Conservation (phyloP, 35 echinoderm and acorn worm genomes). For the Stichopus chloronotus region DNA sequence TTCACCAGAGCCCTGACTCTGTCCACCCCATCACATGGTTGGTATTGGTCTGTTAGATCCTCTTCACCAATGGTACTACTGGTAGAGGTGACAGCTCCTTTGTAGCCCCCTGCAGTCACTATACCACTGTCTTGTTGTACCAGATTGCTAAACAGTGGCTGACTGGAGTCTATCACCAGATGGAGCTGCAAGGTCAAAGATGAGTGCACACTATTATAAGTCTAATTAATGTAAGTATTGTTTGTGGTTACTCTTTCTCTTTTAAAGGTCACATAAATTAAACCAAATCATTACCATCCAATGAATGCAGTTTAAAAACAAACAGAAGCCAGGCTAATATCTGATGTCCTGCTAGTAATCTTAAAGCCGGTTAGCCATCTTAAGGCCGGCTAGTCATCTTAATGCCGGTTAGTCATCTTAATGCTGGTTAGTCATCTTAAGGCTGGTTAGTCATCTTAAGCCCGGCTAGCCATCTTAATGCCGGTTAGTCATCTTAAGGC, state of each 20-base stretch:
- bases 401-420: too few relatives aligned
- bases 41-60: constrained; percentile 91
- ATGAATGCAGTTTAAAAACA: too few relatives aligned
- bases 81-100: constrained; percentile 50
- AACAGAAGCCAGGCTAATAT: too few relatives aligned
- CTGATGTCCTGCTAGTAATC: too few relatives aligned
- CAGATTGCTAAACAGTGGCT: constrained; percentile 96
- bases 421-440: too few relatives aligned
- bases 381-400: too few relatives aligned
- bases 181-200: constrained; percentile 71
- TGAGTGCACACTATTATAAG: not conserved
- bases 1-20: constrained; percentile 69
- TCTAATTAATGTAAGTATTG: too few relatives aligned
- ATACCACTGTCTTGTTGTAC: constrained; percentile 97
- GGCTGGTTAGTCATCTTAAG: too few relatives aligned
- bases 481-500: too few relatives aligned
- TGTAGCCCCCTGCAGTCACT: constrained; percentile 93
- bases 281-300: not conserved
- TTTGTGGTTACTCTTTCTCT: not conserved
- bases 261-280: not conserved
- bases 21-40: constrained; percentile 74
- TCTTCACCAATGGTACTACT: constrained; percentile 53
- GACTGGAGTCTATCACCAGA: constrained; percentile 75
- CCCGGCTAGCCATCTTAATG: too few relatives aligned
- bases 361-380: too few relatives aligned